These are phyloP conservation scores for Blastobasis lacticolella DNA, from an alignment of 2,888 invertebrate genomes.

Conservation along the genomic window DNA sequence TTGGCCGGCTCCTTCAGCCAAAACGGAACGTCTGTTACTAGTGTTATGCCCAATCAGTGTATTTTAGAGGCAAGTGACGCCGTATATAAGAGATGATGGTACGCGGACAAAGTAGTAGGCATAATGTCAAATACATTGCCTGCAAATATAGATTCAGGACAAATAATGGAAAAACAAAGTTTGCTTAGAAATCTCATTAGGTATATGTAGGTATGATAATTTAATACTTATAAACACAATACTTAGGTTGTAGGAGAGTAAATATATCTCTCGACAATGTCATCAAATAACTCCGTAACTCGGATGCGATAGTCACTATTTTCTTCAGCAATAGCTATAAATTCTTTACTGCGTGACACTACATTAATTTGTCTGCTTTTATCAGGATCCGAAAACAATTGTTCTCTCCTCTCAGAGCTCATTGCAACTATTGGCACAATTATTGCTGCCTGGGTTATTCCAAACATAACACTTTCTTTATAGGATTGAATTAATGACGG, in stretches of 20 bases:
- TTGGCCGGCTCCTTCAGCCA: too few species aligned
- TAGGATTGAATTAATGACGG: constrained; percentile 30
- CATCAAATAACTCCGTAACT: constrained; percentile 69
- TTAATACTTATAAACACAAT: not conserved
- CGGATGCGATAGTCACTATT: constrained; percentile 45
- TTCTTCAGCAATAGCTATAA: constrained; percentile 39
- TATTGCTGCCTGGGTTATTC: constrained; percentile 48
- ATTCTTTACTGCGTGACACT: constrained; percentile 42
- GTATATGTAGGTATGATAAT: not conserved
- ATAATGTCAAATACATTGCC: too few species aligned
- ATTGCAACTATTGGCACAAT: constrained; percentile 47
- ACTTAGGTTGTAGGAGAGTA: constrained; percentile 10
- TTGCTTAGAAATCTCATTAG: too few species aligned
- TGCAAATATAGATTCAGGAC: not conserved
- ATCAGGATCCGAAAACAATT: constrained; percentile 39
- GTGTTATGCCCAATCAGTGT: too few species aligned
- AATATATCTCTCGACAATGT: constrained; percentile 67
- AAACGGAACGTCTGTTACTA: too few species aligned
- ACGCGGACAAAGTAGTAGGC: too few species aligned
- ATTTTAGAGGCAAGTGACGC: too few species aligned
- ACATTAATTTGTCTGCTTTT: constrained; percentile 28
- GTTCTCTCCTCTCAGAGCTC: constrained; percentile 29
- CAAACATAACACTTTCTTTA: constrained; percentile 44
- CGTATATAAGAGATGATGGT: too few species aligned
- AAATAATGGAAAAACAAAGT: not conserved